These are phyloP conservation scores for Excalfactoria chinensis DNA, from an alignment of 2,113 vertebrate species.

Conservation along the genomic window DNA sequence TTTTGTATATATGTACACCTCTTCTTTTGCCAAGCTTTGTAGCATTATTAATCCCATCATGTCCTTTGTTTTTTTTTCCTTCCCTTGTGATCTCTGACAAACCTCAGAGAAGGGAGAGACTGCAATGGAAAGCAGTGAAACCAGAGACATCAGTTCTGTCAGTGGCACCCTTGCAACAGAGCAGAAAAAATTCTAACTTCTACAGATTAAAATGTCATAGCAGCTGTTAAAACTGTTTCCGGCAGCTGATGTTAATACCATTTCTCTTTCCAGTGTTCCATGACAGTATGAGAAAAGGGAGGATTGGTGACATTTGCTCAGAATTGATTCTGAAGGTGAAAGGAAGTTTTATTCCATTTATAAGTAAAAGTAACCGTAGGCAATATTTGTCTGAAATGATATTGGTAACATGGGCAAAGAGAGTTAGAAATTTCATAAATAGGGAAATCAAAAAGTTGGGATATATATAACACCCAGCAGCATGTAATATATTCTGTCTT, in stretches of 20 bases:
- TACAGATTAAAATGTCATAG: neutral
- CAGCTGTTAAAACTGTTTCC: neutral
- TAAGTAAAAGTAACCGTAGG: neutral
- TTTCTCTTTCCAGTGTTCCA: constrained; percentile 10
- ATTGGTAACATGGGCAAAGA: neutral
- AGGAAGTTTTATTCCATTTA: neutral
- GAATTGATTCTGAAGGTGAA: neutral
- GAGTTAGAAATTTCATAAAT: neutral
- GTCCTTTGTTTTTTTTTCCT: neutral
- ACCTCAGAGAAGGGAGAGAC: neutral
- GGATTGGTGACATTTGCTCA: neutral
- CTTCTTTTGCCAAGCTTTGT: neutral
- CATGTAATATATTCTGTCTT: neutral
- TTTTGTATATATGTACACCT: neutral
- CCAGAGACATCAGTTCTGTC: neutral
- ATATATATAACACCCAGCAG: neutral
- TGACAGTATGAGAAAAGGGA: neutral
- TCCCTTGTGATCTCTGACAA: neutral
- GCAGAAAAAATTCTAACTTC: neutral
- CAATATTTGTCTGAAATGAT: neutral
- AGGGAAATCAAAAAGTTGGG: neutral
- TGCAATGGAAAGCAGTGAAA: neutral
- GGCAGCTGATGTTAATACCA: neutral
- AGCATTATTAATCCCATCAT: neutral
- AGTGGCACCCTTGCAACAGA: neutral